These are phyloP conservation scores for Alloscopus bannaensis DNA, from an alignment of 2,888 invertebrate genomes.

Conservation along the genomic window DNA sequence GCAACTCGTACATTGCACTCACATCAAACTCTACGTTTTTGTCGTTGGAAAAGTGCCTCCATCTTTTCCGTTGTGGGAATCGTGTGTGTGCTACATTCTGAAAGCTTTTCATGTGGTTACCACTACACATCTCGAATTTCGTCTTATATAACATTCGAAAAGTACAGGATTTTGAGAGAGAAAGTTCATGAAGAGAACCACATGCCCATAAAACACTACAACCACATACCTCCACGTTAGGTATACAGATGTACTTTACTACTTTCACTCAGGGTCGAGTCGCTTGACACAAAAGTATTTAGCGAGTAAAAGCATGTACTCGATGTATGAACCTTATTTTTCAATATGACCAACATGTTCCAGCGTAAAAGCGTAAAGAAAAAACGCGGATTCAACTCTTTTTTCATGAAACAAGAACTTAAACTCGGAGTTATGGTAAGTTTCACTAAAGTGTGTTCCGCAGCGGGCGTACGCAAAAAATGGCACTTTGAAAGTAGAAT, in stretches of 20 bases:
- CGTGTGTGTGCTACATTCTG: no score
- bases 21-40: no score
- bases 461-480: background rate
- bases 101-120: background rate
- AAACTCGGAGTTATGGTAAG: slow-evolving; percentile 7
- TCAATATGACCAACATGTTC: background rate
- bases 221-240: background rate
- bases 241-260: background rate
- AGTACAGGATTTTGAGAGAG: no score
- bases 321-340: background rate
- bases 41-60: no score
- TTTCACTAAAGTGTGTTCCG: background rate
- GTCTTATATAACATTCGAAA: background rate
- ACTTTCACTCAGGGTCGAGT: no score
- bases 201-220: background rate
- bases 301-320: slow-evolving; percentile 17
- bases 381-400: slow-evolving; percentile 19
- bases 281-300: no score
- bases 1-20: no score
- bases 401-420: slow-evolving; percentile 2
- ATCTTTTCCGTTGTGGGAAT: no score
- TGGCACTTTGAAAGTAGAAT: background rate
- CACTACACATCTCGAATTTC: background rate
- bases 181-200: background rate
- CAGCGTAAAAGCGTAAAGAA: background rate